Base-by-base conservation (phyloP, 2,888 invertebrate genomes). In the Drosophila aldrichi region DNA sequence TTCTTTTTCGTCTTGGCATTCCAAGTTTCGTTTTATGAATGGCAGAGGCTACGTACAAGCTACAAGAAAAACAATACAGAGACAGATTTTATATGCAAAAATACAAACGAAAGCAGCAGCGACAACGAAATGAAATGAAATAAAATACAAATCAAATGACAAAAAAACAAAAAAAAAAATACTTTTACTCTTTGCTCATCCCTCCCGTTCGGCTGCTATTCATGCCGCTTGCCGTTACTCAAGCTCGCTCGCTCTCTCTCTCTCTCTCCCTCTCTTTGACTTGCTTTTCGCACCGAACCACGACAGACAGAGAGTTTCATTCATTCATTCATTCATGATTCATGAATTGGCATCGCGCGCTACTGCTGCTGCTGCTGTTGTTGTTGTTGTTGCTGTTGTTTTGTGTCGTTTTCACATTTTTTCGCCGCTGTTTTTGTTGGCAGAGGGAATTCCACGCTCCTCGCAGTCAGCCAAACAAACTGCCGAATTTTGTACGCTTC, bases 321-420 rank as follows among this genome's bases (percentile, higher is more conserved):
- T 85, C 82, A 83, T 85, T 85, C 82, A 83, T 81, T 70, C 82
- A 83, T 81, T 70, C 70, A 77, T 77, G 77, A 77, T 75, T 77
- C 77, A 77, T 77, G 77, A 77, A 79, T 75, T 64, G 79, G 44
- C 59, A 58, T 58, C 54, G 71, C 41, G 18, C 43, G 64, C 40
- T 46, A 20, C 16, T 44, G 60, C 78, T 18, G 25, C 22, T 29
- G n/a, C n/a, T n/a, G 63, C 43, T 59, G 51, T 44, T 64, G 16
- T 2, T 16, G 16, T 2, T 7, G 16, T 8, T 16, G 38, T 38
- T n/a, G 16, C 2, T 38, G 43, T 20, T 43, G 41, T 20, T 60
- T 25, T 54, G 54, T 56, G 63, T 76, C 65, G 80, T 76, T 80
- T 79, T 77, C 67, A 76, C 72, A 73, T 79, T 62, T 79, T 68